Conservation (phyloP, 2,888 invertebrate genomes). For the Subacronicta megacephala region DNA sequence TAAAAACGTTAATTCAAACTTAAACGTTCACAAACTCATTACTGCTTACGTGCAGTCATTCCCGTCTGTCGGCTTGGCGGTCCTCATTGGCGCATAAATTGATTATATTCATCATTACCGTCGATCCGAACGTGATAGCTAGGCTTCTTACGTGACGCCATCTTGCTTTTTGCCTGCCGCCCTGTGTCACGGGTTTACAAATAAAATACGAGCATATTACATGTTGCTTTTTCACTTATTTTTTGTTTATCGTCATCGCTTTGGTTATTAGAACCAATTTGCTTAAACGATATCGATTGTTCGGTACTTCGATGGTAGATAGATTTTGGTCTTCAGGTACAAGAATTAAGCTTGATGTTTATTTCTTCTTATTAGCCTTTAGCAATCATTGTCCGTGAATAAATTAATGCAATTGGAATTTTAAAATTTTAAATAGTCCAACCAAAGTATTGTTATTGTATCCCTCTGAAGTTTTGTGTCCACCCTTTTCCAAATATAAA, state of each 20-base stretch:
- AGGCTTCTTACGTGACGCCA: conserved; percentile 51
- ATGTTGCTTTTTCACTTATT: conserved; percentile 1
- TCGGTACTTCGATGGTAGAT: conserved; percentile 4
- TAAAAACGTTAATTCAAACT: conserved; percentile 43
- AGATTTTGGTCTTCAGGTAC: not conserved
- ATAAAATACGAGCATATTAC: conserved; percentile 18
- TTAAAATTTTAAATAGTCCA: too few species aligned
- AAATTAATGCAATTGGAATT: too few species aligned
- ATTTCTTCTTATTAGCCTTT: too few species aligned
- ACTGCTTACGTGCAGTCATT: conserved; percentile 45
- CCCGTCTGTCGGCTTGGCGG: conserved; percentile 39
- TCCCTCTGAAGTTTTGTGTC: too few species aligned
- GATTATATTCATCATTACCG: conserved; percentile 55
- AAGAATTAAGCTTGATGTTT: too few species aligned
- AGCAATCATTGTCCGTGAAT: too few species aligned
- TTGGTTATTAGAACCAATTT: conserved; percentile 12
- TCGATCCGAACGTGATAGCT: conserved; percentile 45
- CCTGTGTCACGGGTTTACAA: conserved; percentile 47
- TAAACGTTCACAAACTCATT: conserved; percentile 54
- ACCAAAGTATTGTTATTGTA: too few species aligned
- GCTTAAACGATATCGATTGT: conserved; percentile 9
- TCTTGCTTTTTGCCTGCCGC: conserved; percentile 51
- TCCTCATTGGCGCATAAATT: conserved; percentile 47
- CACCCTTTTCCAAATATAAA: too few species aligned
- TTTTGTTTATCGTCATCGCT: conserved; percentile 20